Conservation (phyloP, 2,888 invertebrate species). For the Lacanobia wlatinum region DNA sequence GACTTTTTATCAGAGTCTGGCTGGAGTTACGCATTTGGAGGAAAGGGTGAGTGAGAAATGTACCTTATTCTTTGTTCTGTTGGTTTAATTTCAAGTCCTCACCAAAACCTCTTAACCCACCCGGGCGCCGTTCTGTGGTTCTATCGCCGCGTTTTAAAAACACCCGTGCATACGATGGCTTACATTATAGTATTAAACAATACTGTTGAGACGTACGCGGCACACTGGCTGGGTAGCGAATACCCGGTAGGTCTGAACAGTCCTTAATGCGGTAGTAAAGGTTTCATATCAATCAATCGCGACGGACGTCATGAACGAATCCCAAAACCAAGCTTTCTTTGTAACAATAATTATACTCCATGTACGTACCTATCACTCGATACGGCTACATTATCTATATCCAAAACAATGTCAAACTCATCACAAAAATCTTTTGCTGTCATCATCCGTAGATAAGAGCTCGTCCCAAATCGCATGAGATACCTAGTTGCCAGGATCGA, state of each 20-base stretch:
- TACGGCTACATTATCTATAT: constrained; percentile 8
- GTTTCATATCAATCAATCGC: constrained; percentile 20
- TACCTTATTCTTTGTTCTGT: background rate
- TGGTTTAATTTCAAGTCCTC: background rate
- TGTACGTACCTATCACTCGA: constrained; percentile 3
- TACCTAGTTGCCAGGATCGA: background rate
- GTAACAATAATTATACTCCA: constrained; percentile 6
- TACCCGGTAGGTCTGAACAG: no score
- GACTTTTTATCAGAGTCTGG: constrained; percentile 98
- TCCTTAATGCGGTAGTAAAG: background rate
- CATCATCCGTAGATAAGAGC: constrained; percentile 25
- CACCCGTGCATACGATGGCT: no score
- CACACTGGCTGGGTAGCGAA: no score
- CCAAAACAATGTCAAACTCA: constrained; percentile 9
- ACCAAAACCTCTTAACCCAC: background rate
- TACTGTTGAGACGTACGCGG: no score
- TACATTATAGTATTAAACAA: background rate
- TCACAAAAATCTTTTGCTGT: constrained; percentile 22
- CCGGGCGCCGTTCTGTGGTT: no score
- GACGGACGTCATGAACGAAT: constrained; percentile 5
- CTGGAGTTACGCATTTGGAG: constrained; percentile 97
- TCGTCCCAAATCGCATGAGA: background rate
- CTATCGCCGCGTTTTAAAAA: no score
- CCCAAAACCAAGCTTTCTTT: constrained; percentile 31
- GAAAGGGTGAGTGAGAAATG: constrained; percentile 91